Evolutionary conservation across 2,888 invertebrate genomes (phyloP), one percentile per base, ranked within the genome.

Genomic region (Phengaris arion): DNA sequence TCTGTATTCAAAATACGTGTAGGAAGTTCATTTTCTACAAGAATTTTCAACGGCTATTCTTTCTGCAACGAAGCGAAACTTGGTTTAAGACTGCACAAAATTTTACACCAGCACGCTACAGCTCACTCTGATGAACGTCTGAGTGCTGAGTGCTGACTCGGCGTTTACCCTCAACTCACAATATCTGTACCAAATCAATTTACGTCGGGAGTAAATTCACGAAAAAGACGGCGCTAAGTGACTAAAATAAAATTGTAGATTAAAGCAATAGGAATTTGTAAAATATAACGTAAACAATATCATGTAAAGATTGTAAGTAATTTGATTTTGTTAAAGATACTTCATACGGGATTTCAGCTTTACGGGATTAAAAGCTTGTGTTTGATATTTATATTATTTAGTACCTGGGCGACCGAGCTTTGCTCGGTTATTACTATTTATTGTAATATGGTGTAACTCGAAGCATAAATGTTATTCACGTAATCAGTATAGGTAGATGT

Each of bases 191-290:
- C 6, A 64, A 64, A 64, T 64, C 12, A 22, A 64, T 35, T 64
- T 64, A 64, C 35, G 35, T 35, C 35, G 15, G 64, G 64, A 45
- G 64, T 9, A 64, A 64, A 64, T 64, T 64, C 64, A 45, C 12
- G 35, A 64, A 64, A 64, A 13, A 64, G 35, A 35, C 13, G 35
- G 12, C 35, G 45, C 64, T 35, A 64, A 64, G 64, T 64, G 64
- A 59, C 59, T 9, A 64, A 64, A 64, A 64, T 64, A 35, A 7
- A 64, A 64, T 35, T 64, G 64, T 64, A 64, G 12, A 64, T 64
- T 45, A 35, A 35, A 64, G 45, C 35, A 45, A 35, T 64, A 22
- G 22, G 22, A 0, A 13, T 22, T 22, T 22, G 22, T 5, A 15
- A 59, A 10, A 59, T 48, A 48, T 7, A 59, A 59, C 22, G 22